phyloP scores from a whole-genome alignment of 2,797 vertebrate genomes.

The Myotis vivesi region DNA sequence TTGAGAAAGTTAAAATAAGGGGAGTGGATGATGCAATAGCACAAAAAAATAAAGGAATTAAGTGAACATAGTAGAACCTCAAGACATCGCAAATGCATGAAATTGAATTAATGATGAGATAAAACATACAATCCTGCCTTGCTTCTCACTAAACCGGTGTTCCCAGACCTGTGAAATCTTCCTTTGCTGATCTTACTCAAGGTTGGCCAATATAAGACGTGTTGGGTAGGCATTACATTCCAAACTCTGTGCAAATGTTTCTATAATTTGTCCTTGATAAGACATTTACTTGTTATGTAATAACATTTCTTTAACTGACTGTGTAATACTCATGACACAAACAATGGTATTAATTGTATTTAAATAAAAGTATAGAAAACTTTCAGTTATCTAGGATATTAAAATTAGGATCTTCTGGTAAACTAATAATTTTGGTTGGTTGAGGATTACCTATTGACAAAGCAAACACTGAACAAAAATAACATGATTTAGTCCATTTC shows the following conservation, averaged over 20 bases:
- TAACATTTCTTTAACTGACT: neutral
- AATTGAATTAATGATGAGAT: neutral
- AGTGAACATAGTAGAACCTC: neutral
- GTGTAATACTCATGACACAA: neutral
- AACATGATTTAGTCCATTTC: neutral
- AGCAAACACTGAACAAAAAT: neutral
- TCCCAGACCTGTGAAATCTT: neutral
- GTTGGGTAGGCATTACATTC: neutral
- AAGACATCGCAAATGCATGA: neutral
- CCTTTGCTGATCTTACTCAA: neutral
- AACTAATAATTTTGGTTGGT: neutral
- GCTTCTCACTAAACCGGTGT: neutral
- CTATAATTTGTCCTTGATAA: neutral
- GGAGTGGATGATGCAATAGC: neutral
- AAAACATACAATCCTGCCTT: neutral
- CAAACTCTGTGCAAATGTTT: neutral
- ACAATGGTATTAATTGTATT: neutral
- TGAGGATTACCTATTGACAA: neutral
- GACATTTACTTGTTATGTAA: neutral
- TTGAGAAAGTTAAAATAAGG: neutral
- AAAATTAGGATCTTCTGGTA: slow-evolving; percentile 21
- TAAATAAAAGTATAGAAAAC: neutral
- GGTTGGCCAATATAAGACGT: neutral
- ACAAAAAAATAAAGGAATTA: neutral
- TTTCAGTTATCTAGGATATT: neutral